Evolutionary conservation across 2,888 invertebrate species (phyloP).

Genomic region (Apamea crenata): DNA sequence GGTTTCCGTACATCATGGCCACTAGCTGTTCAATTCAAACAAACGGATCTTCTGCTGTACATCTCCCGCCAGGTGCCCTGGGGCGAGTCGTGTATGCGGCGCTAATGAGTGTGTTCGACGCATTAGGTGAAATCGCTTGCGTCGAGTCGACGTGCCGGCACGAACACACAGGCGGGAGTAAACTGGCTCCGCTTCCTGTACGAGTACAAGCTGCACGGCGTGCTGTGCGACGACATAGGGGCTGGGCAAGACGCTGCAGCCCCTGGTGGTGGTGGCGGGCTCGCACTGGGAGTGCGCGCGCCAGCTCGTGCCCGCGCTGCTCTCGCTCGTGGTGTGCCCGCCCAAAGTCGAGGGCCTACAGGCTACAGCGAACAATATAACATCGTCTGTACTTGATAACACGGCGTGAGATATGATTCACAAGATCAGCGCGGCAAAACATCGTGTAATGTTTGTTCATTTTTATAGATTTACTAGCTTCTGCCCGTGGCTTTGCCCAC

Average conservation of each 20-base stretch:
- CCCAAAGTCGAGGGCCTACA: slow-evolving; percentile 89
- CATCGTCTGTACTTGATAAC: background rate
- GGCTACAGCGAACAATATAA: background rate
- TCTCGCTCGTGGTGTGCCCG: slow-evolving; percentile 98
- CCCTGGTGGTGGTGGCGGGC: slow-evolving; percentile 97
- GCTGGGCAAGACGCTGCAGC: slow-evolving; percentile 98
- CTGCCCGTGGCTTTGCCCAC: no score
- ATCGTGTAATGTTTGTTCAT: background rate
- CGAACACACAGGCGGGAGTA: slow-evolving; percentile 93
- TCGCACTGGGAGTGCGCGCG: slow-evolving; percentile 94
- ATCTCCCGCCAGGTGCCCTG: background rate
- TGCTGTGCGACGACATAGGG: slow-evolving; percentile 99
- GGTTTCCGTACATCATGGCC: background rate
- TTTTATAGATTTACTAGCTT: no score
- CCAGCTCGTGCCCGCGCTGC: slow-evolving; percentile 89
- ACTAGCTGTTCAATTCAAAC: background rate
- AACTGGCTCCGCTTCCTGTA: slow-evolving; percentile 99
- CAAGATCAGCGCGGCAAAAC: background rate
- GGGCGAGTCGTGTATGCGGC: no score
- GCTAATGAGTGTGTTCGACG: slow-evolving; percentile 46
- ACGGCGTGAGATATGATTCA: background rate
- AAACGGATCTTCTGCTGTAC: background rate
- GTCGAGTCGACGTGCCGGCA: background rate
- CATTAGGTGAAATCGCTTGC: slow-evolving; percentile 21
- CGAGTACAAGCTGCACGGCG: slow-evolving; percentile 98